Conservation (phyloP, 2,888 invertebrate species). For the Cyrtodaria siliqua region DNA sequence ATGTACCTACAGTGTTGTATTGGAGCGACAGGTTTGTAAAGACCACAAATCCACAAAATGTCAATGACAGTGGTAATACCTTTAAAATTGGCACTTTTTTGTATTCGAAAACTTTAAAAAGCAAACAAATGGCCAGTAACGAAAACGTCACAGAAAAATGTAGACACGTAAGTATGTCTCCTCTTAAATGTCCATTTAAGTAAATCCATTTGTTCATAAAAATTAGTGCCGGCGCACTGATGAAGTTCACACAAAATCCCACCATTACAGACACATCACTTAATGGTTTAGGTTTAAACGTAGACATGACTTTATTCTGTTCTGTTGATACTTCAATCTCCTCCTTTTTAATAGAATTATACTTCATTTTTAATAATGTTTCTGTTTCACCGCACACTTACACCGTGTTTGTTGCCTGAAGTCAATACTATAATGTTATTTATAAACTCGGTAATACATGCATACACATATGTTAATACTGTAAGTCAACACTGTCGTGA, state of each 20-base stretch:
- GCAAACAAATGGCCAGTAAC: constrained; percentile 87
- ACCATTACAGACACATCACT: constrained; percentile 63
- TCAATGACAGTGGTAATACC: constrained; percentile 87
- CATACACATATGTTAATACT: too few species aligned
- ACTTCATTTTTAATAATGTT: too few species aligned
- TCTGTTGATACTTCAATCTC: too few species aligned
- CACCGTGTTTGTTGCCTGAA: too few species aligned
- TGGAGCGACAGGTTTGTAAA: constrained; percentile 88
- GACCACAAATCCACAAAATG: constrained; percentile 89
- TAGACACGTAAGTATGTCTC: constrained; percentile 88
- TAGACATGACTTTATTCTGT: too few species aligned
- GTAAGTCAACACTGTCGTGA: too few species aligned
- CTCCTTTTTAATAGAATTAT: too few species aligned
- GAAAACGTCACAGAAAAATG: constrained; percentile 87
- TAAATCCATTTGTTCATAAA: constrained; percentile 88
- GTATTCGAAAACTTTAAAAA: constrained; percentile 86
- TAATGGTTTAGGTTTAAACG: not conserved
- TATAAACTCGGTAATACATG: too few species aligned
- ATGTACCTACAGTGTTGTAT: constrained; percentile 88
- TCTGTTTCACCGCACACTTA: too few species aligned
- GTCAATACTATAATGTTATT: too few species aligned
- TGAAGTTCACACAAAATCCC: constrained; percentile 85
- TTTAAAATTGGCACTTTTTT: constrained; percentile 87
- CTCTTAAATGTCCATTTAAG: constrained; percentile 87
- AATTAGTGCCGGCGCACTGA: constrained; percentile 87